Conservation (phyloP, 1,140 invertebrate genomes). For the Thalassaphorura encarpata region DNA sequence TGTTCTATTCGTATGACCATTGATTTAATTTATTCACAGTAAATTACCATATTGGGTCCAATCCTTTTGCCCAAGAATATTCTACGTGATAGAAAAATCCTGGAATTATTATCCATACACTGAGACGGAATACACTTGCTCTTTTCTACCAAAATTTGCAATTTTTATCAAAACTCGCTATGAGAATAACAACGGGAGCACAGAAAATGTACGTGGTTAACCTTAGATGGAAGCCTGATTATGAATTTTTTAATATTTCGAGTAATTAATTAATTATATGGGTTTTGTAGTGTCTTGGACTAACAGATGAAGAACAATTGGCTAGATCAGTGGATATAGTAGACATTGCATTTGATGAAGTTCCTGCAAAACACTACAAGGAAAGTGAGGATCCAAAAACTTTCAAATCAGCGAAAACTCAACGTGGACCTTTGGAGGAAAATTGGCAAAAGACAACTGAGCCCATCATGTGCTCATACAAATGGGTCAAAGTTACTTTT, state of each 20-base stretch:
- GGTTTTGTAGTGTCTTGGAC: conserved; percentile 56
- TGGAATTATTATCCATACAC: conserved; percentile 94
- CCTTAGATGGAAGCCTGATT: neutral
- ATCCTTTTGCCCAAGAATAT: conserved; percentile 73
- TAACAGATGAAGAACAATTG: conserved; percentile 61
- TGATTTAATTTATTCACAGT: conserved; percentile 45
- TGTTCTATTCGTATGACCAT: neutral
- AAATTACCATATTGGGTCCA: conserved; percentile 83
- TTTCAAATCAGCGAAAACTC: conserved; percentile 72
- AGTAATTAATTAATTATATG: no score
- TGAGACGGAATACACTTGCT: conserved; percentile 48
- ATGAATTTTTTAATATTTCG: no score
- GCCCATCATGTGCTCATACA: conserved; percentile 91
- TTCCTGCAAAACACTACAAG: conserved; percentile 77
- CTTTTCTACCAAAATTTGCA: conserved; percentile 77
- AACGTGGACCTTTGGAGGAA: conserved; percentile 65
- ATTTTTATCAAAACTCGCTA: conserved; percentile 81
- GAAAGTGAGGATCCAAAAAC: conserved; percentile 73
- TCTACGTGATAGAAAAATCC: conserved; percentile 86
- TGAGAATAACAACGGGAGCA: conserved; percentile 77
- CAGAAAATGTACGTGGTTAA: conserved; percentile 72
- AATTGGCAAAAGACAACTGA: conserved; percentile 63
- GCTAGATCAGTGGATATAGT: conserved; percentile 64
- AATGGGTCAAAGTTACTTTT: conserved; percentile 74
- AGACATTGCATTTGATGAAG: conserved; percentile 80